These are phyloP conservation scores for Parazoanthus darwini DNA, from an alignment of 92 coral and sea anemone genomes.

Conservation along the genomic window DNA sequence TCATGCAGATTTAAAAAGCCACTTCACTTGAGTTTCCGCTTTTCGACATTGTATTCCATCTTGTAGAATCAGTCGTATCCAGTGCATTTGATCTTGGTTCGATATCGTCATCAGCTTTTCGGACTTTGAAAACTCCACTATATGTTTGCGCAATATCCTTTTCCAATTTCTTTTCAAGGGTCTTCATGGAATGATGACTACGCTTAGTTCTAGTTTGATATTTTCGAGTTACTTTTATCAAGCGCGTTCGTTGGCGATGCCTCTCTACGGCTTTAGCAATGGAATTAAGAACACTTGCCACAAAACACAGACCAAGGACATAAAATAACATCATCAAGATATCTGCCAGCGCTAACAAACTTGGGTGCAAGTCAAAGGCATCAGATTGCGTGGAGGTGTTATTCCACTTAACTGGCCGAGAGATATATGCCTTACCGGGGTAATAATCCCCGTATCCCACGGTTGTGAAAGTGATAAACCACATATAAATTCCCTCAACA, in stretches of 20 bases:
- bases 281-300: conserved; percentile 53
- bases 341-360: neutral
- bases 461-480: conserved; percentile 53
- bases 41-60: neutral
- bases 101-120: neutral
- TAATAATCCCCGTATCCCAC: conserved; percentile 57
- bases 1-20: neutral
- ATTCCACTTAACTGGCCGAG: neutral
- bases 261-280: conserved; percentile 37
- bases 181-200: neutral
- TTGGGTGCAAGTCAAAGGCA: neutral
- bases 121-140: neutral
- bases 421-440: neutral
- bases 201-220: neutral
- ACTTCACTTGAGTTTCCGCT: neutral
- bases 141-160: neutral
- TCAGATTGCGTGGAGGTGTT: neutral
- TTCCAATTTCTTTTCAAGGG: neutral
- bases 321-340: neutral
- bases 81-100: neutral
- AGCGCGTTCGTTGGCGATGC: conserved; percentile 10
- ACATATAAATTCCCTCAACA: conserved; percentile 48
- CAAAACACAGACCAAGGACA: conserved; percentile 42
- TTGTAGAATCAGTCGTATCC: neutral
- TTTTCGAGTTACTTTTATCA: conserved; percentile 26